phyloP scores from a whole-genome alignment of 2,797 vertebrate genomes.

The Siniperca undulata region DNA sequence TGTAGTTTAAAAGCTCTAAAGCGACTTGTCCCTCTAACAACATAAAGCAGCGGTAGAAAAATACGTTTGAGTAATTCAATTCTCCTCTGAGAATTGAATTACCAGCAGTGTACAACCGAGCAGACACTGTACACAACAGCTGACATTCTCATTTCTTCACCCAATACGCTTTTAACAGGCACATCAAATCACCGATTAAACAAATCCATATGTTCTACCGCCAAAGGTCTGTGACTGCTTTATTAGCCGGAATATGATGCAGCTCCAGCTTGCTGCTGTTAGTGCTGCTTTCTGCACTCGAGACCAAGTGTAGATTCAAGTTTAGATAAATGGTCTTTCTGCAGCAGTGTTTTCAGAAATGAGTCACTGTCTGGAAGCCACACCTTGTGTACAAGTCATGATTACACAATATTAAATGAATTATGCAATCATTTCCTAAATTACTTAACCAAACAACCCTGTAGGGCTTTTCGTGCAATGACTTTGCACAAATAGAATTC shows the following conservation, averaged over 20 bases:
- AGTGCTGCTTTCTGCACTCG: not conserved
- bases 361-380: slow-evolving; percentile 10
- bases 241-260: not conserved
- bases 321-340: not conserved
- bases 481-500: not conserved
- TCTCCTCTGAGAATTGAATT: slow-evolving; percentile 33
- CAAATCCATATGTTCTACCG: slow-evolving; percentile 35
- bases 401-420: slow-evolving; percentile 9
- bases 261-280: not conserved
- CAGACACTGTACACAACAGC: slow-evolving; percentile 42
- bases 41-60: not conserved
- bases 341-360: slow-evolving; percentile 8
- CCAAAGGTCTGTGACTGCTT: slow-evolving; percentile 29
- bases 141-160: slow-evolving; percentile 48
- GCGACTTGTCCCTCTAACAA: not conserved
- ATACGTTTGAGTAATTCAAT: slow-evolving; percentile 16
- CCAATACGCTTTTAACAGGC: slow-evolving; percentile 27
- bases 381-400: not conserved
- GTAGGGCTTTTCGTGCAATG: not conserved
- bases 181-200: slow-evolving; percentile 47
- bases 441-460: not conserved
- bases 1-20: not conserved
- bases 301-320: not conserved
- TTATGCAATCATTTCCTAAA: not conserved
- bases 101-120: slow-evolving; percentile 17